A percentile compares a stretch with the other conserved stretches of the same genome.
Conservation (phyloP, 2,888 invertebrate species). For the Hetaerina titia region DNA sequence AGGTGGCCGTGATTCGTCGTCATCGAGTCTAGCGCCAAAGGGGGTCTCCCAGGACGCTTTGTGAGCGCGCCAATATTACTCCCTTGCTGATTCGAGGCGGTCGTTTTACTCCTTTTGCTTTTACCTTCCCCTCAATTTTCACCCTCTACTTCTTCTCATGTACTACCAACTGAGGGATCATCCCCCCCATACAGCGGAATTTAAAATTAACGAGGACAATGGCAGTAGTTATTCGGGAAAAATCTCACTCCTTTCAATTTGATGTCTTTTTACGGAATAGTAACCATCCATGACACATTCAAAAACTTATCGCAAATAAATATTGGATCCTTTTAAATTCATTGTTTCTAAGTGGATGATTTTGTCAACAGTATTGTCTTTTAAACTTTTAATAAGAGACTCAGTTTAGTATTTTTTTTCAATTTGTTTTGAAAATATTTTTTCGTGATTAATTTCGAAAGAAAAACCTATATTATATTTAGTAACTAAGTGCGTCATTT, state of each 20-base stretch:
- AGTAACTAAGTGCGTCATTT: no score
- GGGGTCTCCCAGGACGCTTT: no score
- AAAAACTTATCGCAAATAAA: background rate
- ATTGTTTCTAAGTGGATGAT: background rate
- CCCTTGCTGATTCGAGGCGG: no score
- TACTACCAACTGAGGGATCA: background rate
- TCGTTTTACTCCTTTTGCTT: no score
- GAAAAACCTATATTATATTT: no score
- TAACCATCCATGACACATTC: background rate
- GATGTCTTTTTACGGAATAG: background rate
- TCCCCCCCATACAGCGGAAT: background rate
- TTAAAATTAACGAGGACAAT: background rate
- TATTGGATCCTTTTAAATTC: background rate
- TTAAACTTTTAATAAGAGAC: background rate
- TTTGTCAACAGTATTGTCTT: background rate
- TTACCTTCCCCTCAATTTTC: no score
- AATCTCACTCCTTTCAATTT: background rate
- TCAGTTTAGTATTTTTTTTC: background rate
- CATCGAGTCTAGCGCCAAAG: no score
- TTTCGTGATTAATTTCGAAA: no score
- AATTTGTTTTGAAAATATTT: no score
- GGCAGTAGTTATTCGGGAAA: background rate
- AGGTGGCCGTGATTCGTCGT: no score
- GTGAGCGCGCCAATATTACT: no score
- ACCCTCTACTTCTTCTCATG: background rate